phyloP scores from a whole-genome alignment of 1,140 invertebrate genomes.

The Drosophila ironensis region DNA sequence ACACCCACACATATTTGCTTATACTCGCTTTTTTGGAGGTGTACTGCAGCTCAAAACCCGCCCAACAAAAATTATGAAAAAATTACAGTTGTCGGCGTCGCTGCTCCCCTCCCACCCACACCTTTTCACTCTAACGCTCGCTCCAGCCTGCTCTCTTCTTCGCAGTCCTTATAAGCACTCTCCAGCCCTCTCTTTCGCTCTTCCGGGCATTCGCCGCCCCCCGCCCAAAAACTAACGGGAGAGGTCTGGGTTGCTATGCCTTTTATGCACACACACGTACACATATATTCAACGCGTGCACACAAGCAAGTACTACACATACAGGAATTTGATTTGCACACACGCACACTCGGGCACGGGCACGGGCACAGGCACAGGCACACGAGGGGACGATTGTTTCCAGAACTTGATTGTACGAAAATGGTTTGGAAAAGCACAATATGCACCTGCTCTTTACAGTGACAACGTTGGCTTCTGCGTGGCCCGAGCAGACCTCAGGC shows the following conservation, averaged over 20 bases:
- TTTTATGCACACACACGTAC: background rate
- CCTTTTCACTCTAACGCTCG: no score
- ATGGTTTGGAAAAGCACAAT: constrained; percentile 20
- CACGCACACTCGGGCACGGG: background rate
- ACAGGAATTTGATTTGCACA: background rate
- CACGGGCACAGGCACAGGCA: background rate
- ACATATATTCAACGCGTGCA: background rate
- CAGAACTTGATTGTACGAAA: background rate
- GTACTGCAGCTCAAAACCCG: no score
- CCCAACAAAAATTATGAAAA: no score
- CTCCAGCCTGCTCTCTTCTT: no score
- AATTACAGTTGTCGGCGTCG: no score
- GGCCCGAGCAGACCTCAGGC: constrained; percentile 12
- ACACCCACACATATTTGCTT: no score
- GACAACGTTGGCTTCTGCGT: background rate
- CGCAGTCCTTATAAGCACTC: no score
- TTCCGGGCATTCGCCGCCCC: background rate
- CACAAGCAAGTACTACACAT: background rate
- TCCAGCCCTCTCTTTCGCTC: no score
- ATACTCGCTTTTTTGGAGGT: constrained; percentile 35
- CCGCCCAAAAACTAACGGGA: constrained; percentile 46
- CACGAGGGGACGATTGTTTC: background rate
- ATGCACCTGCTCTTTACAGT: no score
- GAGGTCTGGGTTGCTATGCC: constrained; percentile 8
- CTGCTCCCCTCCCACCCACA: no score